A percentile compares a stretch with the other conserved stretches of the same genome.
Evolutionary conservation across 2,797 vertebrate genomes (phyloP).

Genomic region (Alcedo quadribrachys): DNA sequence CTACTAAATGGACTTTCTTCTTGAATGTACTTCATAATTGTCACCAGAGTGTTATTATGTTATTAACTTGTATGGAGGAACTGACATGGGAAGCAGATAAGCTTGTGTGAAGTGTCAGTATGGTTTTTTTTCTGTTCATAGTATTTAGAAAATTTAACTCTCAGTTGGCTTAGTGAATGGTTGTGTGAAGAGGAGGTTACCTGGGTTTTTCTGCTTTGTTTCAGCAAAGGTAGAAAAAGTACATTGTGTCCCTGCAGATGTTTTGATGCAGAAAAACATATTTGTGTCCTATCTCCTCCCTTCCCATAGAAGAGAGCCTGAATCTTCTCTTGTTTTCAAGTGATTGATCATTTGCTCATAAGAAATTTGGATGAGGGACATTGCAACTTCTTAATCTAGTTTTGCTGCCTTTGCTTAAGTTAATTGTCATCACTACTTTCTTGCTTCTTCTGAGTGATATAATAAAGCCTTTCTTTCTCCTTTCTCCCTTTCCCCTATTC

Average conservation of each 20-base stretch:
- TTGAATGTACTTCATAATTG: background rate
- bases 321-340: background rate
- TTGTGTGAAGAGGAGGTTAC: background rate
- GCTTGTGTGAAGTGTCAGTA: background rate
- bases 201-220: background rate
- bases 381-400: background rate
- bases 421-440: background rate
- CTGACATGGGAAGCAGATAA: background rate
- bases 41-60: background rate
- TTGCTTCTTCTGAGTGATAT: conserved; percentile 42
- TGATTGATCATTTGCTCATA: background rate
- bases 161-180: background rate
- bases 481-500: background rate
- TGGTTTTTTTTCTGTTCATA: background rate
- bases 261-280: background rate
- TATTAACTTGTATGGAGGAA: background rate
- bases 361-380: background rate
- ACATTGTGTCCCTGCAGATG: background rate
- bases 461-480: conserved; percentile 43
- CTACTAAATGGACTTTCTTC: background rate
- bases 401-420: conserved; percentile 27
- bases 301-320: background rate
- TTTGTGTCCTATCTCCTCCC: background rate
- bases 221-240: background rate
- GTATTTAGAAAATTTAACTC: background rate